phyloP scores from a whole-genome alignment of 2,888 invertebrate genomes.

The Brassicogethes aeneus region DNA sequence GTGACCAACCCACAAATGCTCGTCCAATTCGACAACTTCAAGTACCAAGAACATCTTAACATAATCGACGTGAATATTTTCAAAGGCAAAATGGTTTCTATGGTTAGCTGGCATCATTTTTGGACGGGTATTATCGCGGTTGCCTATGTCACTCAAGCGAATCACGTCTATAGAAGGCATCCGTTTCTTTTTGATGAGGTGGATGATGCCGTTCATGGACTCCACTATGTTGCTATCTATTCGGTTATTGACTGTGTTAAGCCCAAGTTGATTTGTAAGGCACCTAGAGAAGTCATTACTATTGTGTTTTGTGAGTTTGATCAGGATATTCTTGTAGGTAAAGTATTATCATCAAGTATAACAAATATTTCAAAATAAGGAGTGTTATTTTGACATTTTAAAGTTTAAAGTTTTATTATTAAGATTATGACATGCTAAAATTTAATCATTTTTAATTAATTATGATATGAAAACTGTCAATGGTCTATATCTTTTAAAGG shows the following conservation, averaged over 20 bases:
- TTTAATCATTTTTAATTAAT: too few relatives aligned
- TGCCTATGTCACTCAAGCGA: conserved; percentile 54
- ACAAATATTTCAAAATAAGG: too few relatives aligned
- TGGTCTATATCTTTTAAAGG: too few relatives aligned
- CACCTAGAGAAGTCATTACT: conserved; percentile 55
- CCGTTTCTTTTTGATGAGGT: conserved; percentile 26
- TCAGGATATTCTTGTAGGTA: conserved; percentile 57
- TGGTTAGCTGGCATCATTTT: conserved; percentile 61
- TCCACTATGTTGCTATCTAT: conserved; percentile 65
- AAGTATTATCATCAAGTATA: too few relatives aligned
- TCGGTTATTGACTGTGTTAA: conserved; percentile 60
- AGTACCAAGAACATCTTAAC: conserved; percentile 47
- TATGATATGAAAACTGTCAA: too few relatives aligned
- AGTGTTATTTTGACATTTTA: too few relatives aligned
- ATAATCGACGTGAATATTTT: conserved; percentile 57
- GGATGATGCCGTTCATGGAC: conserved; percentile 45
- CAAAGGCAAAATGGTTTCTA: conserved; percentile 56
- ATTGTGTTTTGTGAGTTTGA: conserved; percentile 62
- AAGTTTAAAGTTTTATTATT: too few relatives aligned
- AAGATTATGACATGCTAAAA: too few relatives aligned
- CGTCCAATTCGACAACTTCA: not conserved
- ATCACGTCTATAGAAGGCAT: conserved; percentile 40
- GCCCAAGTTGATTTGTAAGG: conserved; percentile 50
- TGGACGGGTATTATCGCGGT: conserved; percentile 60
- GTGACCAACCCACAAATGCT: too few relatives aligned